These are phyloP conservation scores for Anastatus disparis DNA, from an alignment of 1,140 invertebrate species.

Conservation along the genomic window DNA sequence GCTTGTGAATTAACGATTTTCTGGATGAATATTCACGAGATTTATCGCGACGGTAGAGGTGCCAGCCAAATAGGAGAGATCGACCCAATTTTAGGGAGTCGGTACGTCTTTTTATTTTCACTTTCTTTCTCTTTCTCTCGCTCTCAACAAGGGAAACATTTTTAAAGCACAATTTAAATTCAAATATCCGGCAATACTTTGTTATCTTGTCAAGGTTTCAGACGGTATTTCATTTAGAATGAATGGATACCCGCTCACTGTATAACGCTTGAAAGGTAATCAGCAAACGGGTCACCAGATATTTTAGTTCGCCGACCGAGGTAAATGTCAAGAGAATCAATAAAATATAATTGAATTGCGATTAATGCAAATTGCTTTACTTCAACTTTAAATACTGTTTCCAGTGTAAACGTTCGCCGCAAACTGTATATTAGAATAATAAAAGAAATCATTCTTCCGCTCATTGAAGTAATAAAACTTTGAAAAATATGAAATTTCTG, in stretches of 20 bases:
- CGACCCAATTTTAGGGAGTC: background rate
- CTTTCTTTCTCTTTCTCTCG: background rate
- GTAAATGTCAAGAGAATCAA: background rate
- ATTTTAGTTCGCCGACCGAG: background rate
- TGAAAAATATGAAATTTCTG: no score
- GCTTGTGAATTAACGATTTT: conserved; percentile 21
- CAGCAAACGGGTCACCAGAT: background rate
- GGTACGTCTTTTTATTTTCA: background rate
- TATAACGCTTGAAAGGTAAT: background rate
- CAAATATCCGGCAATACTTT: conserved; percentile 9
- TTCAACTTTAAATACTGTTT: no score
- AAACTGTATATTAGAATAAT: no score
- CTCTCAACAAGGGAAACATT: no score
- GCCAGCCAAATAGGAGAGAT: background rate
- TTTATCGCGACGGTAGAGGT: background rate
- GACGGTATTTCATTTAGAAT: background rate
- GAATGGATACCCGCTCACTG: background rate
- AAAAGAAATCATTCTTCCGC: no score
- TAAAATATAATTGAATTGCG: conserved; percentile 6
- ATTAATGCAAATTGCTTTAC: background rate
- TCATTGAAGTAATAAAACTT: no score
- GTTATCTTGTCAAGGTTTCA: background rate
- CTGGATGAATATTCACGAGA: conserved; percentile 13
- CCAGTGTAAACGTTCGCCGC: no score
- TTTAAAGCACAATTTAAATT: background rate